Evolutionary conservation across 2,113 vertebrate genomes (phyloP), one percentile per base, ranked within the genome.

Genomic region (Prionailurus viverrinus): DNA sequence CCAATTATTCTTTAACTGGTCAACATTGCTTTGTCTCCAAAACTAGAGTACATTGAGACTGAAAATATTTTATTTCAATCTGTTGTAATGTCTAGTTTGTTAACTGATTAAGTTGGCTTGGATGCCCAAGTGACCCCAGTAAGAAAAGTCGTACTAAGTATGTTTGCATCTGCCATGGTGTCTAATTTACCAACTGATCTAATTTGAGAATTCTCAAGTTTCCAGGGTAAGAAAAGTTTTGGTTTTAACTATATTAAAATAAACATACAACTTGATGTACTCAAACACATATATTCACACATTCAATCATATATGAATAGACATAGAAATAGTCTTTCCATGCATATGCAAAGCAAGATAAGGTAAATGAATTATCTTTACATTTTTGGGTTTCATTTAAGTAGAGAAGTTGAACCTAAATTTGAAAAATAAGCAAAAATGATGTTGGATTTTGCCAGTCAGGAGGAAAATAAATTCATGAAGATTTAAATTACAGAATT

Each of bases 401-500:
- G 41, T 51, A 89, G 48, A 89, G 80, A 6, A 93, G 80, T 81
- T 13, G 36, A n/a, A 92, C 39, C 21, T 13, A 21, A 89, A 69
- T 90, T 85, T 97, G 71, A 51, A 82, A 97, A 95, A 39, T 79
- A 90, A 92, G 19, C 53, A 93, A 78, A 73, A 55, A 61, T 27
- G 25, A 80, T 31, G 39, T 0, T 61, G 29, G 18, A 79, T 94
- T 96, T 83, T 66, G 14, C 29, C 45, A 78, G 27, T 45, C 8
- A 68, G 15, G 45, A 11, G 66, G 15, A 87, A 89, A 93, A 71
- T 11, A 91, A 95, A 95, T 78, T 85, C n/a, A 89, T 65, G 13
- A 58, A 69, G 36, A 19, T 90, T 97, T 63, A 96, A 98, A 81
- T 89, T 69, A 85, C 10, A 81, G 58, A 96, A 96, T 76, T 85